These are phyloP conservation scores for Carollia perspicillata DNA, from an alignment of 2,113 vertebrate species.

Conservation along the genomic window DNA sequence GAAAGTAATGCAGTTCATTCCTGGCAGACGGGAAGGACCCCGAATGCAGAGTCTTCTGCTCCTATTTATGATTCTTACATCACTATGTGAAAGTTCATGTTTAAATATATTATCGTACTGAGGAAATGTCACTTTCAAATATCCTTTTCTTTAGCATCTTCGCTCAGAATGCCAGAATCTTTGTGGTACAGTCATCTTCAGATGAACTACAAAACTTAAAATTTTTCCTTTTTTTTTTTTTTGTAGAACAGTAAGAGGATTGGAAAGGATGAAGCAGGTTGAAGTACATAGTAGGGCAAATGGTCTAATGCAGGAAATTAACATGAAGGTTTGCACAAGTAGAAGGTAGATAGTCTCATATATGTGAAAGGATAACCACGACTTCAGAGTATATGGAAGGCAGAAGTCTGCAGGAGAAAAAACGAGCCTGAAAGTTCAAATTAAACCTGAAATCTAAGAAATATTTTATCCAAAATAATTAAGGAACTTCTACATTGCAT, in stretches of 20 bases:
- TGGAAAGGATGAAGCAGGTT: not conserved
- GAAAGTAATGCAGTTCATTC: not conserved
- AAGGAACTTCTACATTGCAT: not conserved
- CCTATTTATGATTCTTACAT: not conserved
- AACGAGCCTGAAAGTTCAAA: not conserved
- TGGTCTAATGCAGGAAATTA: not conserved
- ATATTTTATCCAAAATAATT: not conserved
- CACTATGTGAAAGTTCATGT: not conserved
- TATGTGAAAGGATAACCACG: not conserved
- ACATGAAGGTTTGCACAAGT: not conserved
- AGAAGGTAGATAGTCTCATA: not conserved
- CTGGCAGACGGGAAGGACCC: not conserved
- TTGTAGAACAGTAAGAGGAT: not conserved
- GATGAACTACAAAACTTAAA: not conserved
- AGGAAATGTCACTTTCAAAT: not conserved
- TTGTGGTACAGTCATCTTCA: not conserved
- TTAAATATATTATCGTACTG: not conserved
- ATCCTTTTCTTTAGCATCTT: not conserved
- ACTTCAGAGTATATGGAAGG: not conserved
- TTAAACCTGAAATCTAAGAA: not conserved
- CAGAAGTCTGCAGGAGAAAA: not conserved
- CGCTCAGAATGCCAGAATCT: slow-evolving; percentile 1
- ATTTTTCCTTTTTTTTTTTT: not conserved
- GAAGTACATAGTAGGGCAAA: not conserved
- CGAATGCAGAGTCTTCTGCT: not conserved